Evolutionary conservation across 2,888 invertebrate genomes (phyloP), one percentile per base, ranked within the genome.

Genomic region (Microctonus brassicae): DNA sequence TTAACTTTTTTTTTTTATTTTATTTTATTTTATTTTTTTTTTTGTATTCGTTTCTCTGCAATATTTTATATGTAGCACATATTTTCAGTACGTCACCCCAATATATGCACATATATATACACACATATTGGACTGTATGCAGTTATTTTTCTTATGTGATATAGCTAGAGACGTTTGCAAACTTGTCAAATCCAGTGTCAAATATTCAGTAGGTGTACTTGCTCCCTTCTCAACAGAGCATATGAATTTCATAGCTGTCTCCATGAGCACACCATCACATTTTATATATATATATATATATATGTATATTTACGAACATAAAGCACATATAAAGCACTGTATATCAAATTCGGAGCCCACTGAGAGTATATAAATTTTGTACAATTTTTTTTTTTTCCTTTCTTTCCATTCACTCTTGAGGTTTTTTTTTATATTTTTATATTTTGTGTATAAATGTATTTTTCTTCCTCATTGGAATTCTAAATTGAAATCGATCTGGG

Each of bases 171-270:
- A 67, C 67, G 36, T 65, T 68, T 58, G 71, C 61, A 70, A 76
- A 70, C 76, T 75, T 75, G 74, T 76, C 75, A 75, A 76, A 76
- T 76, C 72, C 73, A 72, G 55, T 68, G 75, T 77, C 76, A 75
- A 76, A 76, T 75, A 77, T 77, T 75, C 74, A 75, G 61, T 17
- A 20, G 47, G n/a, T 47, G 39, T 69, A 58, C 68, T 73, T 69
- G 61, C 69, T 75, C 69, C 73, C 73, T 73, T 71, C 71, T 75
- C 73, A 71, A 69, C 73, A 63, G 69, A 61, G 73, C 73, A 64
- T 75, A 77, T 75, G 74, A 75, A 77, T 77, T 77, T 77, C 74
- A 75, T 72, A 72, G 68, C 69, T 66, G 61, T 67, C 53, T 52
- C 58, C 34, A 58, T 47, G 52, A 57, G 47, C 42, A 22, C 24